These are phyloP conservation scores for Alloplasta piceator DNA, from an alignment of 2,888 invertebrate species.

Conservation along the genomic window DNA sequence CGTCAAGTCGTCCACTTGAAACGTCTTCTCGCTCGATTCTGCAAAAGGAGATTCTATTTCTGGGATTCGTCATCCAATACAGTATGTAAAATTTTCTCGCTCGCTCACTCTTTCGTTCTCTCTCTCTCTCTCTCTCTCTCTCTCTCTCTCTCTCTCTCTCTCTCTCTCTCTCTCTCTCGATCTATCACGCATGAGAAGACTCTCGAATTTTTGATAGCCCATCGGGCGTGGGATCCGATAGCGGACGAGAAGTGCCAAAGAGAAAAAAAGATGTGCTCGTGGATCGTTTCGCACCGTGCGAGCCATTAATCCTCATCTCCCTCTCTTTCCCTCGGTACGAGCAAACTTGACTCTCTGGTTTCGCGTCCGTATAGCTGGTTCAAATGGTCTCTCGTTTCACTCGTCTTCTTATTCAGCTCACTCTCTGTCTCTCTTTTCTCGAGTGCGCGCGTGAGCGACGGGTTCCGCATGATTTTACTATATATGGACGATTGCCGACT, in stretches of 20 bases:
- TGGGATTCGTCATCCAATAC: constrained; percentile 49
- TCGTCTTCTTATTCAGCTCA: constrained; percentile 23
- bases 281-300: constrained; percentile 47
- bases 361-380: not conserved
- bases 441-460: constrained; percentile 42
- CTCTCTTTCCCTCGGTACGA: constrained; percentile 7
- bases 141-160: constrained; percentile 15
- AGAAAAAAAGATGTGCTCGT: constrained; percentile 45
- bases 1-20: constrained; percentile 38
- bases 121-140: constrained; percentile 12
- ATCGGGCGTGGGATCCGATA: constrained; percentile 49
- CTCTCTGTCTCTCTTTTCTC: constrained; percentile 36
- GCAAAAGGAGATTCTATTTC: constrained; percentile 34
- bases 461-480: constrained; percentile 63
- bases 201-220: constrained; percentile 46
- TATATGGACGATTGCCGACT: constrained; percentile 63
- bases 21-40: not conserved
- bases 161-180: constrained; percentile 12
- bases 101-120: not conserved
- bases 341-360: constrained; percentile 5
- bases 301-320: constrained; percentile 54
- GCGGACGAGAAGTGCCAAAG: constrained; percentile 1
- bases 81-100: not conserved
- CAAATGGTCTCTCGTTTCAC: not conserved
- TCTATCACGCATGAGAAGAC: not conserved